A percentile compares a stretch with the other conserved stretches of the same genome.
These are phyloP conservation scores for Melanerpes aurifrons DNA, from an alignment of 2,113 vertebrate species.

Conservation along the genomic window DNA sequence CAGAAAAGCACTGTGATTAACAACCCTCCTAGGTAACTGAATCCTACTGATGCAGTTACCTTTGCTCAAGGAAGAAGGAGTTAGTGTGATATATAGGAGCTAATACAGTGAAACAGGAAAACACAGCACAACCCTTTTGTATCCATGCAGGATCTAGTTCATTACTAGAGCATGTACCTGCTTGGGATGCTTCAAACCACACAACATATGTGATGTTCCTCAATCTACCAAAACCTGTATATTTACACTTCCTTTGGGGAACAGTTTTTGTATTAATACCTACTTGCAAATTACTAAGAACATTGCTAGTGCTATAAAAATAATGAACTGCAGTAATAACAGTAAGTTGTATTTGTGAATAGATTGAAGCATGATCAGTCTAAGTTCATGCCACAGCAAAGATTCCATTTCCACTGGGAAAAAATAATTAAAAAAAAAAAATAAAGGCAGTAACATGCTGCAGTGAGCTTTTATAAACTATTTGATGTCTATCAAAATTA, in stretches of 20 bases:
- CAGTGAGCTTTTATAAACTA: background rate
- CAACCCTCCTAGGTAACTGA: too few relatives aligned
- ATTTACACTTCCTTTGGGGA: background rate
- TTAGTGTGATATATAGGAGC: background rate
- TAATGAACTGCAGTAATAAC: constrained; percentile 36
- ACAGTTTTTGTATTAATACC: background rate
- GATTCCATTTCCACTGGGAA: background rate
- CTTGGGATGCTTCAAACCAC: background rate
- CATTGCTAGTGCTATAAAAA: constrained; percentile 6
- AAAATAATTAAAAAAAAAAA: too few relatives aligned
- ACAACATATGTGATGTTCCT: background rate
- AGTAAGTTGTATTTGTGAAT: constrained; percentile 15
- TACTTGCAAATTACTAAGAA: constrained; percentile 30
- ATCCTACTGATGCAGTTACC: background rate
- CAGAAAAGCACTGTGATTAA: background rate
- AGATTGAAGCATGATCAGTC: background rate
- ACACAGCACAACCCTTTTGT: background rate
- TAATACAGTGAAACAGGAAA: background rate
- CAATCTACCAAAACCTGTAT: background rate
- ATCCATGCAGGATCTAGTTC: background rate
- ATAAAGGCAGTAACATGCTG: background rate
- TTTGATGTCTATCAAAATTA: constrained; percentile 25
- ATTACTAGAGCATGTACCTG: background rate
- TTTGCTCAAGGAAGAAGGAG: background rate
- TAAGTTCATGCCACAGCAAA: background rate